Percentiles rank a stretch among this genome's conserved stretches.
Conservation (phyloP, 2,113 vertebrate species). For the Garra rufa region DNA sequence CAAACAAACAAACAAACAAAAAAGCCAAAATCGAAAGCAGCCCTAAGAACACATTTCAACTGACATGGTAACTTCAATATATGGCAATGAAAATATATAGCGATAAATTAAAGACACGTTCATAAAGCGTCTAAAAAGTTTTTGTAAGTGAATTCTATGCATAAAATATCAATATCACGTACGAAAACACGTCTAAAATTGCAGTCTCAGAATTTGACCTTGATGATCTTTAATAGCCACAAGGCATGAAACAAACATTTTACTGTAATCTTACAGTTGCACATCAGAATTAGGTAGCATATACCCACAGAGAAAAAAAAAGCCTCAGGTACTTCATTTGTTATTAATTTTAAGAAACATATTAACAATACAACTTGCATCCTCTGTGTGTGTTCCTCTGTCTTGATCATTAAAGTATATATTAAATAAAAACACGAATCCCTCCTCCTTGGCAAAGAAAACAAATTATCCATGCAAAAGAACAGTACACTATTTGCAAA, state of each 20-base stretch:
- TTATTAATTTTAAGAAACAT: background rate
- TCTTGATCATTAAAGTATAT: background rate
- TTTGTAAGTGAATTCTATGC: background rate
- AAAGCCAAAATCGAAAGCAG: background rate
- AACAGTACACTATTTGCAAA: background rate
- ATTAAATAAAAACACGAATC: conserved; percentile 1
- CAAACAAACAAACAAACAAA: background rate
- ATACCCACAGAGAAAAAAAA: background rate
- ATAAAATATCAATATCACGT: background rate
- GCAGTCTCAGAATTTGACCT: background rate
- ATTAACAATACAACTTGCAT: background rate
- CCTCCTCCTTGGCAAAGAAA: conserved; percentile 7
- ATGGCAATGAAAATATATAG: conserved; percentile 5
- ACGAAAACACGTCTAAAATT: conserved; percentile 5
- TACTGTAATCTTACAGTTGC: background rate
- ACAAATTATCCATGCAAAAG: conserved; percentile 26
- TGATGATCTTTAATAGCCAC: background rate
- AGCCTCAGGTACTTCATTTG: background rate
- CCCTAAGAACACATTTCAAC: background rate
- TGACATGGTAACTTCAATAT: background rate
- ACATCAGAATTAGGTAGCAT: background rate
- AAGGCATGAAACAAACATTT: background rate
- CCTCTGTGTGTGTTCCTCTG: background rate
- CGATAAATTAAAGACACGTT: background rate
- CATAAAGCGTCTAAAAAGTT: background rate